Evolutionary conservation across 2,113 vertebrate species (phyloP), one percentile per base, ranked within the genome.

Genomic region (Lepus timidus): DNA sequence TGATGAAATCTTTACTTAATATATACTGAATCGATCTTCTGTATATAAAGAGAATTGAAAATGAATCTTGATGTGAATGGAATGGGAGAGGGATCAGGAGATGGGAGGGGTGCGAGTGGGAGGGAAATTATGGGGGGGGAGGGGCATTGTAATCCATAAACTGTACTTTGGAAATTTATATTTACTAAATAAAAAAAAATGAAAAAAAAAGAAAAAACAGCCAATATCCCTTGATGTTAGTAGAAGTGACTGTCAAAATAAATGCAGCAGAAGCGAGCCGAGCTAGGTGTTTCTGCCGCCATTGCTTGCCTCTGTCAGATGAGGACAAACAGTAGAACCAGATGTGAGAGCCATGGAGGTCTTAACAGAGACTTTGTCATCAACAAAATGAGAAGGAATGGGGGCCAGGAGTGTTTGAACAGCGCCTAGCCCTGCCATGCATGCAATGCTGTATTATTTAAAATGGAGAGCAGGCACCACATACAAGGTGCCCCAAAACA

Each of bases 141-240:
- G 36, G 36, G 36, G 36, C 36, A 36, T 36, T 36, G 36, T 36
- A 36, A 36, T 36, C 36, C 36, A 36, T 36, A 36, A 36, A 36
- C 36, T 36, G 36, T 36, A 36, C 36, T 36, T 36, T 36, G 36
- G 36, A 36, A 36, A 36, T 36, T 36, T 36, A 36, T 36, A 36
- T 36, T 36, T 36, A 36, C 36, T 36, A 36, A 36, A 36, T 36
- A 3, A 33, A 33, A 33, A 33, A 33, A 33, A 33, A 33, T 33
- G 33, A 61, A 94, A 95, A 94, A 83, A 95, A 94, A 83, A 94
- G 33, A 61, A 94, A 95, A 94, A 83, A 44, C 33, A 80, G 49
- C 11, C 75, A 51, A 81, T 73, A 95, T 81, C 71, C 78, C 51
- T 75, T 49, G 13, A 81, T 52, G 67, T 82, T 70, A 65, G 79